These are phyloP conservation scores for Hydrophis major DNA, from an alignment of 2,797 vertebrate species.

Conservation along the genomic window DNA sequence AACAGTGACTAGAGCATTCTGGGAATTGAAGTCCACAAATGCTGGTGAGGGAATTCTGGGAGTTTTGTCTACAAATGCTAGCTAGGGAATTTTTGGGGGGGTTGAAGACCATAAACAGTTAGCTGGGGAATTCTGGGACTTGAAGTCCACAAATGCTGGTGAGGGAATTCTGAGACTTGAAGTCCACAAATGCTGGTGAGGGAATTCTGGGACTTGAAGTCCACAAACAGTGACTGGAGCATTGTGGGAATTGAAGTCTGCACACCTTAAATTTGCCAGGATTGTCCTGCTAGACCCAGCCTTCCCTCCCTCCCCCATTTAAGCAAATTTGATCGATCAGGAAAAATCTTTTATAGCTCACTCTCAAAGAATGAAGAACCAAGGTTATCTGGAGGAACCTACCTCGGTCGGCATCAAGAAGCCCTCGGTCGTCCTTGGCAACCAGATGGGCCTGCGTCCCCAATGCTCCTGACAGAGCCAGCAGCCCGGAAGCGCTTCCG, in stretches of 20 bases:
- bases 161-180: neutral
- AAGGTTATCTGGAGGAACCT: neutral
- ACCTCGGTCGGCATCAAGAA: slow-evolving; percentile 86
- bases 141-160: neutral
- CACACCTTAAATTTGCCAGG: neutral
- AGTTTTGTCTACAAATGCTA: too few species aligned
- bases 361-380: neutral
- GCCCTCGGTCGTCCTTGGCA: slow-evolving; percentile 84
- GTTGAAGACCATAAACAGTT: too few species aligned
- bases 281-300: neutral
- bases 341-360: neutral
- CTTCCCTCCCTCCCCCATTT: neutral
- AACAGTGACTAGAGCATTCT: accelerated
- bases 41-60: too few species aligned
- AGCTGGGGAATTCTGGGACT: neutral
- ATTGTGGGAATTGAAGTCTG: neutral
- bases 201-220: neutral
- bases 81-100: too few species aligned
- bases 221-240: neutral
- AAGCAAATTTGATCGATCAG: neutral
- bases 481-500: slow-evolving; percentile 79
- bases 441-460: slow-evolving; percentile 79
- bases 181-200: neutral
- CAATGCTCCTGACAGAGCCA: slow-evolving; percentile 85
- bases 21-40: too few species aligned